phyloP scores from a whole-genome alignment of 2,888 invertebrate genomes.

The Micropterix aruncella region DNA sequence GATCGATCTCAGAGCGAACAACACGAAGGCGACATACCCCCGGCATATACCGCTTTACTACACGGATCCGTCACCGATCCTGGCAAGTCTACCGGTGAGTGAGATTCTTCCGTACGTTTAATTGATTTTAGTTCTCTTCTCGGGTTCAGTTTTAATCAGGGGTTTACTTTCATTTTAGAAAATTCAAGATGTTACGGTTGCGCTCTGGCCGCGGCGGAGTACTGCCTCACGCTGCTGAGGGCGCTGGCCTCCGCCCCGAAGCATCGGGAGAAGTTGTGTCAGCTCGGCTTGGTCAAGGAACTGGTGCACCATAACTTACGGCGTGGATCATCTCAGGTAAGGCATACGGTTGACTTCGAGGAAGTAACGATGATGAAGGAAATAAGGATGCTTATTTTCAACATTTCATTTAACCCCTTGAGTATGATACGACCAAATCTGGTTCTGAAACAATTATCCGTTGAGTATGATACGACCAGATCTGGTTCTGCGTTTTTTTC shows the following conservation, averaged over 20 bases:
- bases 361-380: too few species aligned
- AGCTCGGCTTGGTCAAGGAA: conserved; percentile 79
- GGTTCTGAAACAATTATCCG: too few species aligned
- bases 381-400: too few species aligned
- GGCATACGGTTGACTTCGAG: too few species aligned
- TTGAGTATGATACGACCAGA: too few species aligned
- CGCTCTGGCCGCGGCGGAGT: conserved; percentile 83
- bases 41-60: conserved; percentile 31
- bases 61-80: conserved; percentile 33
- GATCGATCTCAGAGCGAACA: conserved; percentile 71
- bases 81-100: conserved; percentile 17
- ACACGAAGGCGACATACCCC: conserved; percentile 29
- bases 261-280: conserved; percentile 62
- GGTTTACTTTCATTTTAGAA: too few species aligned
- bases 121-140: too few species aligned
- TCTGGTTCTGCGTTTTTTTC: too few species aligned
- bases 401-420: too few species aligned
- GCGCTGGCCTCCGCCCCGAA: conserved; percentile 73
- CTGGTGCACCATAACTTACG: conserved; percentile 82
- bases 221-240: conserved; percentile 80
- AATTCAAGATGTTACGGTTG: conserved; percentile 71
- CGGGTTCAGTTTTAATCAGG: too few species aligned
- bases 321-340: conserved; percentile 63
- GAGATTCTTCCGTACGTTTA: too few species aligned
- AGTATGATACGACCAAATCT: too few species aligned